phyloP scores from a whole-genome alignment of 2,113 vertebrate species.

The Pygoscelis adeliae region DNA sequence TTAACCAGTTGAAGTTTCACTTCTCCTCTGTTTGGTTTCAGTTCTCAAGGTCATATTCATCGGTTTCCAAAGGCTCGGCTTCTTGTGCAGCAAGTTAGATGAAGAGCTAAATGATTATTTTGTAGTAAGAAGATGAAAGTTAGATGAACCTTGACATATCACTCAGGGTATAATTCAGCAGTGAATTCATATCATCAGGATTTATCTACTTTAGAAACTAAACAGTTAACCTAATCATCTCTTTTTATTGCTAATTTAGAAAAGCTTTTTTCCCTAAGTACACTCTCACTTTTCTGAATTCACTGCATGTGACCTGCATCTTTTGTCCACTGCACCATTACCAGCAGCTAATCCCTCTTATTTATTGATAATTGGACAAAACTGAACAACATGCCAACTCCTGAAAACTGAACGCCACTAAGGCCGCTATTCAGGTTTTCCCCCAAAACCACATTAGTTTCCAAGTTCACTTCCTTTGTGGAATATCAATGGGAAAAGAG shows the following conservation, averaged over 20 bases:
- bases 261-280: constrained; percentile 69
- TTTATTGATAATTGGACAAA: constrained; percentile 84
- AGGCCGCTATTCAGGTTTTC: constrained; percentile 74
- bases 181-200: constrained; percentile 68
- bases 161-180: constrained; percentile 60
- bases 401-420: constrained; percentile 66
- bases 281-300: constrained; percentile 80
- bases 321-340: constrained; percentile 77
- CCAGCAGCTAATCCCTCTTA: constrained; percentile 81
- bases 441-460: constrained; percentile 69
- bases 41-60: constrained; percentile 67
- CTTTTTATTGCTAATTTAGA: constrained; percentile 81
- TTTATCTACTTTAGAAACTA: constrained; percentile 77
- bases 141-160: constrained; percentile 75
- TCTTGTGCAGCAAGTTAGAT: constrained; percentile 44
- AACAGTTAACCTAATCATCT: constrained; percentile 81
- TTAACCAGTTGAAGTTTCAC: constrained; percentile 51
- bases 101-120: constrained; percentile 67
- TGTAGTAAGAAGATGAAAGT: constrained; percentile 69
- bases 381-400: constrained; percentile 77
- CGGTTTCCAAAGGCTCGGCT: constrained; percentile 26
- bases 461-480: constrained; percentile 81
- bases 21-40: constrained; percentile 25
- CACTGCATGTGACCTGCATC: constrained; percentile 76
- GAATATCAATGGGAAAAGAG: constrained; percentile 73